Percentiles rank a stretch among this genome's conserved stretches.
These are phyloP conservation scores for Sinosuthora webbiana DNA, from an alignment of 2,113 vertebrate genomes.

Conservation along the genomic window DNA sequence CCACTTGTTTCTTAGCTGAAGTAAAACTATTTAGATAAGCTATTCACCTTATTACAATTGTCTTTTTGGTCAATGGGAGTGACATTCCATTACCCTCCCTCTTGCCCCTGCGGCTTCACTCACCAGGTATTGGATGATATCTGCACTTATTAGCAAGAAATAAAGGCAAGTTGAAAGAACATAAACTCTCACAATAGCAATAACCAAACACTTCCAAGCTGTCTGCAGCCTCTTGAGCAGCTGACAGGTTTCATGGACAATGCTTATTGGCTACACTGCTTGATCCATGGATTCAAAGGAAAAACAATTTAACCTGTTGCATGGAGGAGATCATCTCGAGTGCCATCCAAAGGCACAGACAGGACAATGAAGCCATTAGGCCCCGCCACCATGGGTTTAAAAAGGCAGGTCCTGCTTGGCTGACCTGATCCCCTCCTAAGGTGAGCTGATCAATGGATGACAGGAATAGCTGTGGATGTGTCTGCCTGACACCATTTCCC, in stretches of 20 bases:
- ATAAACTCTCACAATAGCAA: neutral
- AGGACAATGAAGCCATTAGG: neutral
- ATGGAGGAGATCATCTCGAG: neutral
- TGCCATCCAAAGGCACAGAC: neutral
- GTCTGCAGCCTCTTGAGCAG: conserved; percentile 3
- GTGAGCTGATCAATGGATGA: too few species aligned
- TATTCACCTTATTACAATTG: neutral
- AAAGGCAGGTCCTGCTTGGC: neutral
- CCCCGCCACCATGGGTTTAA: fast-evolving
- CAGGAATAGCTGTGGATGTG: neutral
- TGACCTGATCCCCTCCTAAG: neutral
- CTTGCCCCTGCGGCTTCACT: neutral
- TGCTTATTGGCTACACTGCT: neutral
- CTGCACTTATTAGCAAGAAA: neutral
- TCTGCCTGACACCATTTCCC: fast-evolving
- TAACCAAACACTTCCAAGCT: conserved; percentile 10
- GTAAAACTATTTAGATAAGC: too few species aligned
- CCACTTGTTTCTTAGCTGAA: neutral
- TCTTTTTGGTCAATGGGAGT: neutral
- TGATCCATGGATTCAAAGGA: neutral
- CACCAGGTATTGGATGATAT: neutral
- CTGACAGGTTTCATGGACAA: conserved; percentile 33
- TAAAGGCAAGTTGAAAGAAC: neutral
- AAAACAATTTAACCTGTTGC: neutral
- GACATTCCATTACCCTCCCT: neutral